Evolutionary conservation across 2,888 invertebrate genomes (phyloP).

Genomic region (Stramonita haemastoma): DNA sequence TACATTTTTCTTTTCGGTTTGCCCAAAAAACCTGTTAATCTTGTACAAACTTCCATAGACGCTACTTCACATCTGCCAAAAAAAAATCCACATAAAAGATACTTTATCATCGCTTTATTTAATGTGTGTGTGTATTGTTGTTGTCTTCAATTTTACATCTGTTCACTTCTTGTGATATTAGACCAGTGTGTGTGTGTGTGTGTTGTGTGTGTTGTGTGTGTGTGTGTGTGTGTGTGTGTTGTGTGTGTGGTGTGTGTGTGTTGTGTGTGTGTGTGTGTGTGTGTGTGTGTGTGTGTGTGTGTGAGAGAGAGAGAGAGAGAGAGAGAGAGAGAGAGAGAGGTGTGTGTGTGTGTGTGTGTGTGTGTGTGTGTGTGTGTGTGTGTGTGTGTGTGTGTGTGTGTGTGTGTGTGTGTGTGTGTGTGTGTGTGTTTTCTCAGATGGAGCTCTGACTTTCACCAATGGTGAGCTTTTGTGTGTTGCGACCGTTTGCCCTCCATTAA

Average conservation of each 20-base stretch:
- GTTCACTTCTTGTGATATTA: too few species aligned
- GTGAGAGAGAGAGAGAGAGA: too few species aligned
- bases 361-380: conserved; percentile 33
- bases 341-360: conserved; percentile 27
- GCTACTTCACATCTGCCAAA: too few species aligned
- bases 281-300: conserved; percentile 16
- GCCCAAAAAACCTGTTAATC: too few species aligned
- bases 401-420: conserved; percentile 8
- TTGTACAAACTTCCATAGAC: too few species aligned
- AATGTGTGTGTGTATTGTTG: too few species aligned
- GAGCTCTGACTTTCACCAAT: too few species aligned
- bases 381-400: background rate
- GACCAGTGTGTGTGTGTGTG: too few species aligned
- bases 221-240: background rate
- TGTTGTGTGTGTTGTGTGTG: background rate
- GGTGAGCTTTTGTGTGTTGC: background rate
- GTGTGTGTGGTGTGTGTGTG: background rate
- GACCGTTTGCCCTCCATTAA: background rate
- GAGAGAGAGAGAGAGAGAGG: conserved; percentile 24
- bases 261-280: background rate
- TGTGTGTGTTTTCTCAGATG: background rate
- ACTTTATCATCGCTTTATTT: too few species aligned
- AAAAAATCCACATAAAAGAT: too few species aligned
- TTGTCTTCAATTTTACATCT: too few species aligned
- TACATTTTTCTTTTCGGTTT: too few species aligned